Evolutionary conservation across 2,113 vertebrate genomes (phyloP).

Genomic region (Calidris pugnax): DNA sequence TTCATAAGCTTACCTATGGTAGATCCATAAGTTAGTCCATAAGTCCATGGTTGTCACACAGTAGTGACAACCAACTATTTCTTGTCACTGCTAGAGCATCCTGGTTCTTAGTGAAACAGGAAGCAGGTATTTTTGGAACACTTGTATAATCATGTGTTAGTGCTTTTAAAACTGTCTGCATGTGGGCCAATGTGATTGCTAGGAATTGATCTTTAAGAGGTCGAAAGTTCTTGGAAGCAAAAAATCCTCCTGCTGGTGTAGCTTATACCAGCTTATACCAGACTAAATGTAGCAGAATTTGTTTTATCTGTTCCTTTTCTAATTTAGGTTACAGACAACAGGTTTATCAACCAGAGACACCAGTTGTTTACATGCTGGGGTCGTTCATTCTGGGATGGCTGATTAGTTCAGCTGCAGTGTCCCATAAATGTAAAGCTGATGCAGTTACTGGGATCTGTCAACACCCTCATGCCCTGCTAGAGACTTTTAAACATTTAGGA

Average conservation of each 20-base stretch:
- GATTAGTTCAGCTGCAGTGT: neutral
- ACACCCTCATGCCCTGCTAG: neutral
- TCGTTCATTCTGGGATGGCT: neutral
- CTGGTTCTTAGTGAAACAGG: neutral
- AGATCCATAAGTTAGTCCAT: too few relatives aligned
- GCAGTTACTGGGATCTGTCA: fast-evolving
- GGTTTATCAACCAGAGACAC: constrained; percentile 2
- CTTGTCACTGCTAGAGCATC: neutral
- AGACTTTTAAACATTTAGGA: neutral
- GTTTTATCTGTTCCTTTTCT: neutral
- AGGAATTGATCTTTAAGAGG: neutral
- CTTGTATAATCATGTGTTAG: neutral
- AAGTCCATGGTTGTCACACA: too few relatives aligned
- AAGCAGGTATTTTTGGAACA: neutral
- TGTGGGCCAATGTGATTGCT: neutral
- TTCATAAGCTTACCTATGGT: neutral
- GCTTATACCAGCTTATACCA: neutral
- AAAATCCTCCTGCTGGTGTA: neutral
- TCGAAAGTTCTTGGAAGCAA: neutral
- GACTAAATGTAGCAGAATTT: neutral
- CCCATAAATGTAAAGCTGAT: neutral
- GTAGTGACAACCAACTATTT: neutral
- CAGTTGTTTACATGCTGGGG: neutral
- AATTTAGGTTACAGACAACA: neutral
- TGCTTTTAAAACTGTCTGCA: neutral